A percentile compares a stretch with the other conserved stretches of the same genome.
These are phyloP conservation scores for Icerya purchasi DNA, from an alignment of 2,888 invertebrate genomes.

Conservation along the genomic window DNA sequence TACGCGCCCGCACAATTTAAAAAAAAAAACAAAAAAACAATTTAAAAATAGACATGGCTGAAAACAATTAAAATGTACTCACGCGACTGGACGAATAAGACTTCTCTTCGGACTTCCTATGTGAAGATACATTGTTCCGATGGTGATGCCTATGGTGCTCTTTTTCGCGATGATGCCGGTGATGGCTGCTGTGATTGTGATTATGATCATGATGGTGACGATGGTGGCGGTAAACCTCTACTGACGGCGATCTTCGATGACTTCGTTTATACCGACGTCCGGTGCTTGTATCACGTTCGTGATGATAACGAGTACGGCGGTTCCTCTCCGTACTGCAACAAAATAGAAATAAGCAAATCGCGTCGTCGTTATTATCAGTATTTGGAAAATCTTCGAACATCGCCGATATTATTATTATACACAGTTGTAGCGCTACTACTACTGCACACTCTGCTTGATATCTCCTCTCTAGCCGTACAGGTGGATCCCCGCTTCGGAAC, in stretches of 20 bases:
- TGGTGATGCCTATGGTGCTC: slow-evolving; percentile 8
- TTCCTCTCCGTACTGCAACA: slow-evolving; percentile 36
- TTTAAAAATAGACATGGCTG: too few relatives aligned
- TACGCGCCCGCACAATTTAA: not conserved
- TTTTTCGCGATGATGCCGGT: slow-evolving; percentile 9
- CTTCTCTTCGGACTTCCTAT: slow-evolving; percentile 5
- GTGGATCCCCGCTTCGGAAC: too few relatives aligned
- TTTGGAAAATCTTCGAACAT: too few relatives aligned
- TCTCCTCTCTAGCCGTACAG: too few relatives aligned
- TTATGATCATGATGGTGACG: slow-evolving; percentile 17
- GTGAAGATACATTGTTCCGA: not conserved
- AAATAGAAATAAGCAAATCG: not conserved
- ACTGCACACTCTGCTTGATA: too few relatives aligned
- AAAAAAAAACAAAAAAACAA: too few relatives aligned
- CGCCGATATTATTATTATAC: too few relatives aligned
- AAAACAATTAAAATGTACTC: too few relatives aligned
- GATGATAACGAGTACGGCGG: slow-evolving; percentile 34
- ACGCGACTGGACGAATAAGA: slow-evolving; percentile 7
- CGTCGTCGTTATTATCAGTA: too few relatives aligned
- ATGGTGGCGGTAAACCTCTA: slow-evolving; percentile 37
- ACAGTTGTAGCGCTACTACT: too few relatives aligned
- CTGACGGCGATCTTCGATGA: slow-evolving; percentile 59
- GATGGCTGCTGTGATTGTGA: slow-evolving; percentile 15
- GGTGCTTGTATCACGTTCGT: slow-evolving; percentile 53
- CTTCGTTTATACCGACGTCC: slow-evolving; percentile 69